Evolutionary conservation across 2,797 vertebrate genomes (phyloP).

Genomic region (Garrulus glandarius): DNA sequence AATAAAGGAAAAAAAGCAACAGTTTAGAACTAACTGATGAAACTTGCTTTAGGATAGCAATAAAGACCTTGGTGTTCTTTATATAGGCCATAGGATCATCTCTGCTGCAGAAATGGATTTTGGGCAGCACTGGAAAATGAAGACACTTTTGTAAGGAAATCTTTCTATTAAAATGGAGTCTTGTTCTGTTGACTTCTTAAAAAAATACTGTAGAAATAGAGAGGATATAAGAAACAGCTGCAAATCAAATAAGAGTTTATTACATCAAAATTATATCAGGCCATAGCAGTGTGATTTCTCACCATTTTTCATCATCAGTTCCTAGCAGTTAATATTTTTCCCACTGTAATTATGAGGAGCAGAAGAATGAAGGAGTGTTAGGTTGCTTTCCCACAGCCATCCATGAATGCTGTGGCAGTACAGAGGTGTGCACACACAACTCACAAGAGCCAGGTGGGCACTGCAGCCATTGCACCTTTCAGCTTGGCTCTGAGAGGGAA

Average conservation of each 20-base stretch:
- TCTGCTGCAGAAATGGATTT: not conserved
- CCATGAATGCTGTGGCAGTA: not conserved
- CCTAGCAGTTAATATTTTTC: not conserved
- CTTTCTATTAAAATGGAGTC: not conserved
- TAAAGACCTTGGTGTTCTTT: not conserved
- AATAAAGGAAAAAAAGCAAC: not conserved
- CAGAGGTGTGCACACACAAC: not conserved
- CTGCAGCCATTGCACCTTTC: not conserved
- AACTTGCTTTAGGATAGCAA: not conserved
- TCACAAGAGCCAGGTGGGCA: not conserved
- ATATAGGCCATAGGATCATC: not conserved
- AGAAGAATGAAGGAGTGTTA: not conserved
- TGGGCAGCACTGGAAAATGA: not conserved
- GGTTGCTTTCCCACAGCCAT: not conserved
- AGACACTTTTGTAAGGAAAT: not conserved
- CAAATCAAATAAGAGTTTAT: not conserved
- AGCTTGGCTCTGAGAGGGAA: not conserved
- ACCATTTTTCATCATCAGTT: not conserved
- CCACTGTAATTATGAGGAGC: not conserved
- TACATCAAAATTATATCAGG: not conserved
- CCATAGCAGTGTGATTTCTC: not conserved
- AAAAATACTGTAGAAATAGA: not conserved
- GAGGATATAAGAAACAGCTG: not conserved
- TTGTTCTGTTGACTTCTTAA: not conserved
- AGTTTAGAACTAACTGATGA: not conserved